A percentile compares a stretch with the other conserved stretches of the same genome.
These are phyloP conservation scores for Gymnothorax reevesii DNA, from an alignment of 2,797 vertebrate genomes.

Conservation along the genomic window DNA sequence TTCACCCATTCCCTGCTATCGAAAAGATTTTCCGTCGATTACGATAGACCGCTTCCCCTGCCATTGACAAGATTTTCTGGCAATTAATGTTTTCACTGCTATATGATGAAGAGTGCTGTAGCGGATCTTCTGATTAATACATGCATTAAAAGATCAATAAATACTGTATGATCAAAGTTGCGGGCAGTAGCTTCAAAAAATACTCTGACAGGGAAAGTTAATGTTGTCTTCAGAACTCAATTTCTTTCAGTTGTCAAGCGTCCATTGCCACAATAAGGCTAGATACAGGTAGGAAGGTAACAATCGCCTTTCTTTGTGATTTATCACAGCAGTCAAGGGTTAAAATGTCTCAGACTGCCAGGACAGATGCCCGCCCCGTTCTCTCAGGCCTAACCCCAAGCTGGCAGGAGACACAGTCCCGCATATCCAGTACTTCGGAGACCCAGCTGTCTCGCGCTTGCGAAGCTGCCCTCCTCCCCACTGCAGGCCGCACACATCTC, in stretches of 20 bases:
- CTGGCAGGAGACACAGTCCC: not conserved
- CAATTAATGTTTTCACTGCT: no score
- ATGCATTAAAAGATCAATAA: no score
- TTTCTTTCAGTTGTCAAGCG: not conserved
- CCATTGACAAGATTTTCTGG: no score
- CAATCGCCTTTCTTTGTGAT: not conserved
- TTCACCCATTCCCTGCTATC: no score
- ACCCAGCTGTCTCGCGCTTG: not conserved
- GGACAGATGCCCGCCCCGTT: conserved; percentile 71
- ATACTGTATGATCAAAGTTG: no score
- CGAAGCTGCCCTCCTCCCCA: not conserved
- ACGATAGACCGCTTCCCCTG: no score
- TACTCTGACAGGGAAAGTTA: no score
- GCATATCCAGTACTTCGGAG: not conserved
- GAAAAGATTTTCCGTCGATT: no score
- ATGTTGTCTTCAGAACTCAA: not conserved
- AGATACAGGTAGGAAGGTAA: not conserved
- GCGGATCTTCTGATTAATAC: no score
- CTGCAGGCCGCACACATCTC: not conserved
- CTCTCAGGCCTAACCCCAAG: conserved; percentile 74
- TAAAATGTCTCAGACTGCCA: conserved; percentile 54
- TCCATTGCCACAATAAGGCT: not conserved
- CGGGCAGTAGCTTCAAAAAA: no score
- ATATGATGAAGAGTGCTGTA: no score
- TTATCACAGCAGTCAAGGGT: not conserved